A percentile compares a stretch with the other conserved stretches of the same genome.
These are phyloP conservation scores for Bos indicus DNA, from an alignment of 2,113 vertebrate species.

Conservation along the genomic window DNA sequence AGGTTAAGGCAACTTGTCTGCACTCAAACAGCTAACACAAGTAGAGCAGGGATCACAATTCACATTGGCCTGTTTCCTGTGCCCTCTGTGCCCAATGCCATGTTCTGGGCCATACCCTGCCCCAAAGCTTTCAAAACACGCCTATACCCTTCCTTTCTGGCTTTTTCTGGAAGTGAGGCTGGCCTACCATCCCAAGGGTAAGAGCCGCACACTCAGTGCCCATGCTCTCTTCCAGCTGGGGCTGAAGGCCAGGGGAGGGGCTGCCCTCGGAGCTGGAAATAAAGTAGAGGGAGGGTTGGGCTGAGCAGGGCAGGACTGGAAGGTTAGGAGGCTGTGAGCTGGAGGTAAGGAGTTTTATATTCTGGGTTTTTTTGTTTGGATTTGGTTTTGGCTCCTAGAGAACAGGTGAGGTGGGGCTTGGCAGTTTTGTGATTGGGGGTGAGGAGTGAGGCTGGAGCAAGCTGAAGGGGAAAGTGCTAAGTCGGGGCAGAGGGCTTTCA, in stretches of 20 bases:
- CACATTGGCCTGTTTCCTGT: background rate
- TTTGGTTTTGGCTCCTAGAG: background rate
- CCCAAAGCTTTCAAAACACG: slow-evolving; percentile 15
- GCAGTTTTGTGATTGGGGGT: background rate
- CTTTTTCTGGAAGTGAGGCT: slow-evolving; percentile 39
- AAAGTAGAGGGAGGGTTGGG: slow-evolving; percentile 27
- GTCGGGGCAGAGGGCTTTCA: background rate
- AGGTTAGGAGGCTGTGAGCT: background rate
- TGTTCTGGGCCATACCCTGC: background rate
- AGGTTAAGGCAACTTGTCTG: background rate
- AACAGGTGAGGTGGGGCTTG: background rate
- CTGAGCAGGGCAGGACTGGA: background rate
- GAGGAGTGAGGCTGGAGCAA: background rate
- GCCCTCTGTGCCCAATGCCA: slow-evolving; percentile 42
- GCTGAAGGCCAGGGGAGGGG: slow-evolving; percentile 36
- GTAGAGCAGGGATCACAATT: background rate
- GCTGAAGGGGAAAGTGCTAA: background rate
- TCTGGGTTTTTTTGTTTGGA: background rate
- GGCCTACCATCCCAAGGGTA: background rate
- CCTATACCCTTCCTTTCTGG: background rate
- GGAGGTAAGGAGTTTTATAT: slow-evolving; percentile 43
- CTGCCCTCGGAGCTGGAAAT: slow-evolving; percentile 18
- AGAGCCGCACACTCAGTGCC: background rate
- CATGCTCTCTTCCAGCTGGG: slow-evolving; percentile 31
- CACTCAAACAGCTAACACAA: background rate